Base-by-base conservation (phyloP, 2,888 invertebrate genomes). In the Diplazon laetatorius region DNA sequence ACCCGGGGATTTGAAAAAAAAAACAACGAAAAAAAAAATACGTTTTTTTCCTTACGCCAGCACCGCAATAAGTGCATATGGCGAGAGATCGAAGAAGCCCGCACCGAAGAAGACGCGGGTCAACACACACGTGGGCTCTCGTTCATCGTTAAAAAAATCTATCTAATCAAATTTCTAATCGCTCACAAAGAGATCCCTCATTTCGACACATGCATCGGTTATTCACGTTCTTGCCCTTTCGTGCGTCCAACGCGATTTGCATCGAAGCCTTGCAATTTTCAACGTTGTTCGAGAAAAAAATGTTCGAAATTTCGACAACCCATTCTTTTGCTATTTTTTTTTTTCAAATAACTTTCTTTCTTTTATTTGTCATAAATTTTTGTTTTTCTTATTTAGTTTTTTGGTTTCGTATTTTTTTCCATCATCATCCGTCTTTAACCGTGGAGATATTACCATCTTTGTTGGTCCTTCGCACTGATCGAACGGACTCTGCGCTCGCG, bases 181-280 rank as follows among this genome's bases (percentile, higher is more conserved):
- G 70, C 52, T n/a, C 44, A 30, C 10, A 50, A 42, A 57, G 18
- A 60, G 55, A 57, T 60, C 25, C 60, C 48, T 62, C 10, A 62
- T 60, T 66, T 63, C 59, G 68, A 50, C 35, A 55, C 60, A 55
- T 69, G 22, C 50, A 42, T 39, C 22, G 14, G 12, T 2, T 9
- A 30, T 22, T 14, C 39, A 1, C 20, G n/a, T 55, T 20, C 30
- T 14, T n/a, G 16, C 55, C 10, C 18, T 30, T 22, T 55, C 30
- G 62, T 20, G 44, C 65, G 65, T 22, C 50, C 65, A 55, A 59
- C 59, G 65, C 70, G 30, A 82, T 82, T 90, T 90, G 89, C 90
- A 90, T 90, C 84, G 81, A 81, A 78, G 83, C 82, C 84, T 85
- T 88, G 85, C 88, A 90, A 90, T 90, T 89, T 86, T 83, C 82